These are phyloP conservation scores for Hycleus cichorii DNA, from an alignment of 1,140 invertebrate genomes.

Conservation along the genomic window DNA sequence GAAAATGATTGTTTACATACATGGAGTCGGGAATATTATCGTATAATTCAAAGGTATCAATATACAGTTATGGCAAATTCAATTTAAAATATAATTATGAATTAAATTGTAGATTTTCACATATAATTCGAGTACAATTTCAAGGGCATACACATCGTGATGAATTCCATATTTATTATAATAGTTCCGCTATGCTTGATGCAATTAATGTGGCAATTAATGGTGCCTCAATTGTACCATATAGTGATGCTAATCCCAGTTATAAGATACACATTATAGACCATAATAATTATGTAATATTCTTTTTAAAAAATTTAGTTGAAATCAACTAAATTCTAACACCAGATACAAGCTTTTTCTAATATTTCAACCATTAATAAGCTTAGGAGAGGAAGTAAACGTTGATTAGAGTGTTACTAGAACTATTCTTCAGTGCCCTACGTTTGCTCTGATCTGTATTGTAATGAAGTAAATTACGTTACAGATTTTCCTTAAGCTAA, in stretches of 20 bases:
- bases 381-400: no score
- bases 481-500: no score
- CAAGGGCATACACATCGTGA: conserved; percentile 76
- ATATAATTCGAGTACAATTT: conserved; percentile 68
- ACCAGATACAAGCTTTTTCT: no score
- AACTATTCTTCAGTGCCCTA: no score
- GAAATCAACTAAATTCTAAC: no score
- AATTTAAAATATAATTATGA: conserved; percentile 7
- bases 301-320: not conserved
- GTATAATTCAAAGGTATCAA: conserved; percentile 46
- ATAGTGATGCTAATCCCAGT: conserved; percentile 64
- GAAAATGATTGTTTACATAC: conserved; percentile 55
- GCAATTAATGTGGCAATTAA: conserved; percentile 65
- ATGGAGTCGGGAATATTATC: conserved; percentile 58
- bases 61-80: not conserved
- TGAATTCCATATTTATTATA: conserved; percentile 62
- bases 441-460: no score
- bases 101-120: conserved; percentile 37
- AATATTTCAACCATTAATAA: no score
- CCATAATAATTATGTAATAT: conserved; percentile 51
- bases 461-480: no score
- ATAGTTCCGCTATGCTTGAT: conserved; percentile 34
- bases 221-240: conserved; percentile 64
- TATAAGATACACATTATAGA: conserved; percentile 70
- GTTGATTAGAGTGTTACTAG: no score